These are phyloP conservation scores for Myrmecophaga tridactyla DNA, from an alignment of 2,113 vertebrate species.

Conservation along the genomic window DNA sequence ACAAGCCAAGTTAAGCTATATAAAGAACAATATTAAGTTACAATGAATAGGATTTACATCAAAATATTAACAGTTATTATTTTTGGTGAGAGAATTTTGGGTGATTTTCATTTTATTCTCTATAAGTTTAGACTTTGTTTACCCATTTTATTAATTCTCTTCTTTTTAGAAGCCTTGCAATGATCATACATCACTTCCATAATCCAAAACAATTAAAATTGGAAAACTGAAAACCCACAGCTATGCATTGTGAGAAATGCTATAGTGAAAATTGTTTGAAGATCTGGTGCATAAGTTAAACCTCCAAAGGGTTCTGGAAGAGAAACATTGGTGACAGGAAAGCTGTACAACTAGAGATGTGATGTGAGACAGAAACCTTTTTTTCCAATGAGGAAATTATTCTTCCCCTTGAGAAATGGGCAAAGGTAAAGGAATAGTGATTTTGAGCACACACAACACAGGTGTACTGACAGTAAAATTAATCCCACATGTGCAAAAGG, in stretches of 20 bases:
- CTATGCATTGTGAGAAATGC: background rate
- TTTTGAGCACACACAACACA: background rate
- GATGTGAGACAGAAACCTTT: background rate
- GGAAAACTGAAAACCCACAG: background rate
- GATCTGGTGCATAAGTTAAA: background rate
- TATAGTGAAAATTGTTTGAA: background rate
- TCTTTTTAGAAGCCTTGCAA: background rate
- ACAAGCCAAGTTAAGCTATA: background rate
- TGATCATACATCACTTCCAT: background rate
- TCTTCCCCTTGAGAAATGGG: background rate
- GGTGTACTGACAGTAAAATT: background rate
- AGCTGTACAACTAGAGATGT: background rate
- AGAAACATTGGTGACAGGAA: background rate
- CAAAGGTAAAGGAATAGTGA: background rate
- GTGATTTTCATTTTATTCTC: background rate
- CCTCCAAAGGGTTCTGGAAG: background rate
- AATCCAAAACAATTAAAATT: background rate
- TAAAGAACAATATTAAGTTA: background rate
- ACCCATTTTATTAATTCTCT: background rate
- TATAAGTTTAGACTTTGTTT: background rate
- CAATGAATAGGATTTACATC: background rate
- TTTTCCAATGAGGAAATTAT: background rate
- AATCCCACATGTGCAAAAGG: background rate
- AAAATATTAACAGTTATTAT: background rate
- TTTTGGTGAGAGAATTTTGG: background rate